A percentile compares a stretch with the other conserved stretches of the same genome.
These are phyloP conservation scores for Danio choprae DNA, from an alignment of 2,797 vertebrate species.

Conservation along the genomic window DNA sequence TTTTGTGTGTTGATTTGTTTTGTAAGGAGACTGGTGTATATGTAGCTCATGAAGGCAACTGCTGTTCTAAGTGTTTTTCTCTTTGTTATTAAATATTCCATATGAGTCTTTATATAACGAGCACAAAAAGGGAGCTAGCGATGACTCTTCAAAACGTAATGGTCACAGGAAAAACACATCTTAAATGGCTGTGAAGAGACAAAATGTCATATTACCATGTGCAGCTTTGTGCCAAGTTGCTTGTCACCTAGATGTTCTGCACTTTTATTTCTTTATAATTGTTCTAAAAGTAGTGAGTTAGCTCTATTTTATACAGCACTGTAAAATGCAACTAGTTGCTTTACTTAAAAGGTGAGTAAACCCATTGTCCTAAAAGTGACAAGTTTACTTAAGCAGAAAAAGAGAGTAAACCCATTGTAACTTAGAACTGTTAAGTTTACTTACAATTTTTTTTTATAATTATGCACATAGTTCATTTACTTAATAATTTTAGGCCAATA, in stretches of 20 bases:
- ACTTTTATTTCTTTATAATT: slow-evolving; percentile 34
- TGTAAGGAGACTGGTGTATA: neutral
- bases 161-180: neutral
- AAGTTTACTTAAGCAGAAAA: too few species aligned
- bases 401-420: too few species aligned
- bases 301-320: neutral
- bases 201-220: neutral
- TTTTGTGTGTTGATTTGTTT: neutral
- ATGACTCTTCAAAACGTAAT: neutral
- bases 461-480: too few species aligned
- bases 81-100: neutral
- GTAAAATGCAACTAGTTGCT: too few species aligned
- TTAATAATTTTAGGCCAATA: too few species aligned
- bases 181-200: neutral
- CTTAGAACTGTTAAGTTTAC: too few species aligned
- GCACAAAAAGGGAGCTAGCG: neutral
- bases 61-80: neutral
- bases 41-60: slow-evolving; percentile 3
- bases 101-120: slow-evolving; percentile 3
- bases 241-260: neutral
- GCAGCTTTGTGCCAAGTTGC: neutral
- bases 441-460: too few species aligned
- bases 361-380: too few species aligned
- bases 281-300: neutral
- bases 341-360: too few species aligned